Base-by-base conservation (phyloP, 2,113 vertebrate genomes). In the Hymenochirus boettgeri region DNA sequence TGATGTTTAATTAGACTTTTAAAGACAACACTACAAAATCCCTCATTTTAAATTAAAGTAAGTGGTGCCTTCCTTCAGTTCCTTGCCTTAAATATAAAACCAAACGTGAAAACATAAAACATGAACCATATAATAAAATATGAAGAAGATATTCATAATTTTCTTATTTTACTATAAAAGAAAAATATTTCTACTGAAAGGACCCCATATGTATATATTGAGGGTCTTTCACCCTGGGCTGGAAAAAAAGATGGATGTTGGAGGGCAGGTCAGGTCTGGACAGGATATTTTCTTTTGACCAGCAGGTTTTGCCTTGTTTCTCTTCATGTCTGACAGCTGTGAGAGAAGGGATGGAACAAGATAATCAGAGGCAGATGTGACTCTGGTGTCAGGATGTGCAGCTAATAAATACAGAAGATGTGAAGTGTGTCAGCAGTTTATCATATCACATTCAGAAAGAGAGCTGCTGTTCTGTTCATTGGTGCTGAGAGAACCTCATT, bases 321-420 rank as follows among this genome's bases (percentile, higher is more conserved):
- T 35, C 52, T 17, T 7, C 7, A 19, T 39, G 59, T 51, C 35
- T 50, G 59, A 33, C 60, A 62, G 27, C 31, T 67, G 33, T 29
- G 26, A 48, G 46, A 23, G 24, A 46, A 56, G 35, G 23, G 51
- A 53, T 24, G 2, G 22, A 23, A 5, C n/a, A 29, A 15, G 5
- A 51, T 66, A 65, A 66, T 7, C 17, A 58, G 45, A 66, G 55
- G 45, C 64, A 66, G 45, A 66, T 59, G 46, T 50, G 45, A 67
- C 47, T 59, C n/a, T 12, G 53, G 15, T 65, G 53, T 65, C 51
- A 48, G 22, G n/a, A 19, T 23, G 9, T 45, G 21, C 62, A 47
- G 62, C 26, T 46, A 46, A 23, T 57, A 57, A 35, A 55, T n/a
- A 22, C 35, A 22, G 11, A 12, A 54, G 33, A 65, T 29, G 33